Evolutionary conservation across 2,888 invertebrate genomes (phyloP).

Genomic region (Axea sp.): DNA sequence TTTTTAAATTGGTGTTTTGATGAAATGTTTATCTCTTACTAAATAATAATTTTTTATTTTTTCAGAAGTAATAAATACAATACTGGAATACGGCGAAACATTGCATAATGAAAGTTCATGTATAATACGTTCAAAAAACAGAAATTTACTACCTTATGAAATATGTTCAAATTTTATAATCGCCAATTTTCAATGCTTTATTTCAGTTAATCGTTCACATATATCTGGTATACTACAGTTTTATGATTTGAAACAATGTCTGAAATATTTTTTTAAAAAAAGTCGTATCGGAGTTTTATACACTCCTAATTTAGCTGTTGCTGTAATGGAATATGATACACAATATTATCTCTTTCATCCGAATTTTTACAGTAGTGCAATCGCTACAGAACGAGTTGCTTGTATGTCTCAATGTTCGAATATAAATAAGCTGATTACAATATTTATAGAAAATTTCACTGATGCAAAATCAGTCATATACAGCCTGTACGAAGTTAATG

Average conservation of each 20-base stretch:
- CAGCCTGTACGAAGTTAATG: conserved; percentile 71
- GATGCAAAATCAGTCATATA: conserved; percentile 71
- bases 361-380: conserved; percentile 58
- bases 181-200: conserved; percentile 70
- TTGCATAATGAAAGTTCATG: conserved; percentile 80
- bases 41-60: background rate
- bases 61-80: conserved; percentile 81
- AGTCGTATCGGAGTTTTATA: conserved; percentile 82
- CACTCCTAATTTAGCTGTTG: conserved; percentile 80
- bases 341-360: conserved; percentile 84
- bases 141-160: conserved; percentile 72
- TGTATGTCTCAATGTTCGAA: conserved; percentile 71
- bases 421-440: conserved; percentile 66
- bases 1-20: too few species aligned
- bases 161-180: conserved; percentile 71
- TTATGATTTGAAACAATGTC: conserved; percentile 73
- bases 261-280: conserved; percentile 82
- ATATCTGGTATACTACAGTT: conserved; percentile 70
- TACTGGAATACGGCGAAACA: conserved; percentile 84
- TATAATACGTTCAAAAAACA: conserved; percentile 63
- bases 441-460: conserved; percentile 69
- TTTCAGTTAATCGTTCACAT: conserved; percentile 68
- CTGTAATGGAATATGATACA: conserved; percentile 81
- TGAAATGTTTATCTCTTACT: too few species aligned
- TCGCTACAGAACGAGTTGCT: conserved; percentile 68